These are phyloP conservation scores for Adelosebastes latens DNA, from an alignment of 2,797 vertebrate genomes.

Conservation along the genomic window DNA sequence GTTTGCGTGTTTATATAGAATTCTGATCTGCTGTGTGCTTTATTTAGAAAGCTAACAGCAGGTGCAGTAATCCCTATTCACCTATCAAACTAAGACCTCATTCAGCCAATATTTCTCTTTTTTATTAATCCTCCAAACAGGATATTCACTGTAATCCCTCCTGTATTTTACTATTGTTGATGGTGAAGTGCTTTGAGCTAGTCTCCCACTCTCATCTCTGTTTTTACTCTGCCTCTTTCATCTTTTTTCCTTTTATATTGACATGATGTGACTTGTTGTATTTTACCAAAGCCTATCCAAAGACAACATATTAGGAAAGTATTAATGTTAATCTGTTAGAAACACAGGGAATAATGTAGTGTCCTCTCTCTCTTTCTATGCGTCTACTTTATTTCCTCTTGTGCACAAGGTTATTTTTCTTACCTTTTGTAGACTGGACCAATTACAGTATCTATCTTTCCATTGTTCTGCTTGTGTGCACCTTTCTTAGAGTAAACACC, in stretches of 20 bases:
- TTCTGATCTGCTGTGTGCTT: constrained; percentile 1
- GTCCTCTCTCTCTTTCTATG: neutral
- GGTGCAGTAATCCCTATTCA: constrained; percentile 45
- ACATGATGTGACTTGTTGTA: constrained; percentile 45
- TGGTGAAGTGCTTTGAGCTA: constrained; percentile 44
- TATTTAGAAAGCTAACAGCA: constrained; percentile 14
- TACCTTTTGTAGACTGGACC: neutral
- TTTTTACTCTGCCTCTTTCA: constrained; percentile 28
- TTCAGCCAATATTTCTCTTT: constrained; percentile 35
- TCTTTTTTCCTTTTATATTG: constrained; percentile 35
- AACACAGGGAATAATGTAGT: neutral
- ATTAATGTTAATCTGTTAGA: neutral
- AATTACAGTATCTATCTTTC: neutral
- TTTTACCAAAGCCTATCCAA: constrained; percentile 8
- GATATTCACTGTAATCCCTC: constrained; percentile 48
- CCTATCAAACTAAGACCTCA: constrained; percentile 15
- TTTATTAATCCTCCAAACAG: constrained; percentile 45
- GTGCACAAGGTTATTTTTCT: neutral
- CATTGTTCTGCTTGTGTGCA: neutral
- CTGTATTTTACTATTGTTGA: constrained; percentile 40
- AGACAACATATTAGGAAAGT: neutral
- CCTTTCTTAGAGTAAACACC: neutral
- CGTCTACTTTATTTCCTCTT: neutral
- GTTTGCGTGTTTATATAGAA: neutral
- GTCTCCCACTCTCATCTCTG: constrained; percentile 21